Base-by-base conservation (phyloP, 2,797 vertebrate species). In the Leucoraja ocellata region DNA sequence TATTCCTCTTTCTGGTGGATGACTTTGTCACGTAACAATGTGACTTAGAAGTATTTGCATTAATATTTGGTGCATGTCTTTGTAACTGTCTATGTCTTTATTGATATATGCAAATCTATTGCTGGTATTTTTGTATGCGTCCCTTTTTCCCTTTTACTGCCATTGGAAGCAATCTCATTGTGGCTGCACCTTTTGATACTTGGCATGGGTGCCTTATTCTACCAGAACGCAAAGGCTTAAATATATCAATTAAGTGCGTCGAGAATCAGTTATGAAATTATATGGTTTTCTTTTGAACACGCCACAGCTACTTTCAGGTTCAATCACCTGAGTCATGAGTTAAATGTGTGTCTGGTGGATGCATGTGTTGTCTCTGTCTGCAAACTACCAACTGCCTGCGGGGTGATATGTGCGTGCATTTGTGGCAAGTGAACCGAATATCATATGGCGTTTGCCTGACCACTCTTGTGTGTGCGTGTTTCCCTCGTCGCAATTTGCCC, bases 401-500 rank as follows among this genome's bases (percentile, higher is more conserved):
- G 71, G 46, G 68, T 74, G 68, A 9, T 46, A 14, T 28, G 21
- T 74, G 21, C 1, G 9, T 74, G 90, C 7, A 13, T 73, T n/a
- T 91, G 63, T 23, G 32, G 21, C 68, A 91, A 74, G 18, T 74
- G 90, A 91, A 91, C 36, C 46, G 39, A 68, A n/a, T 91, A 11
- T 73, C 68, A 36, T 74, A 25, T 74, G 90, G 65, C 46, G 68
- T 36, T 39, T 73, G 10, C 54, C 71, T 92, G 90, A 54, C 71
- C 11, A 92, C 73, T 4, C 36, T 74, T 92, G 61, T 78, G 92
- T 46, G 54, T 10, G 9, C 16, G 39, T 77, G 39, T 78, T 71
- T 79, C 58, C 93, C 76, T 58, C 65, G 74, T 74, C 11, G 84
- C 63, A 32, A 88, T 88, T 88, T 88, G 90, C 71, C 88, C 77